A percentile compares a stretch with the other conserved stretches of the same genome.
phyloP scores from a whole-genome alignment of 2,113 vertebrate species.

The Agapornis roseicollis region DNA sequence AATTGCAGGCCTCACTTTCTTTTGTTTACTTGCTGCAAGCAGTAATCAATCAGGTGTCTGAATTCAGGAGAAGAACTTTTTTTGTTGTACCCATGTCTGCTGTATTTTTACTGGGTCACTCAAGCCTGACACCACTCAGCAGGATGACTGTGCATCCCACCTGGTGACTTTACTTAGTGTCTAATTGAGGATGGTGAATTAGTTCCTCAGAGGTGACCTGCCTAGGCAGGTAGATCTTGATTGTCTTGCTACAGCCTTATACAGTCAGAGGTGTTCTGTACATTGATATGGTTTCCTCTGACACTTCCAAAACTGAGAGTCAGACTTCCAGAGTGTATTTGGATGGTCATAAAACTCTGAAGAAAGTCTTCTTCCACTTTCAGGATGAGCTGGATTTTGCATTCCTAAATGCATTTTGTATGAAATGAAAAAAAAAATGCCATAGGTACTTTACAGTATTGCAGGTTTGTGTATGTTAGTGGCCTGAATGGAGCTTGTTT shows the following conservation, averaged over 20 bases:
- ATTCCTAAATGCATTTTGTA: background rate
- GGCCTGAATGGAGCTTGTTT: background rate
- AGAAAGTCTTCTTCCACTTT: background rate
- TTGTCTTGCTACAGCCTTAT: background rate
- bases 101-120: background rate
- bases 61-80: background rate
- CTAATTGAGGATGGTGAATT: background rate
- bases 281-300: background rate
- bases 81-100: background rate
- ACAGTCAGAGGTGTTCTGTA: background rate
- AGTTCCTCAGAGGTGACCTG: background rate
- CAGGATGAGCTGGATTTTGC: background rate
- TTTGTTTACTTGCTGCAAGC: background rate
- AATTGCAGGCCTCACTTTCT: background rate
- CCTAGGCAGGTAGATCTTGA: background rate
- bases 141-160: background rate
- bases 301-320: background rate
- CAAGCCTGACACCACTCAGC: background rate
- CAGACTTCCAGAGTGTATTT: background rate
- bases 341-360: background rate
- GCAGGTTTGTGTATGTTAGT: background rate
- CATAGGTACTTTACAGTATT: background rate
- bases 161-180: background rate
- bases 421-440: background rate
- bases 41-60: rapidly evolving